Conservation (phyloP, 2,888 invertebrate genomes). For the Zygothrica quintamaculata region DNA sequence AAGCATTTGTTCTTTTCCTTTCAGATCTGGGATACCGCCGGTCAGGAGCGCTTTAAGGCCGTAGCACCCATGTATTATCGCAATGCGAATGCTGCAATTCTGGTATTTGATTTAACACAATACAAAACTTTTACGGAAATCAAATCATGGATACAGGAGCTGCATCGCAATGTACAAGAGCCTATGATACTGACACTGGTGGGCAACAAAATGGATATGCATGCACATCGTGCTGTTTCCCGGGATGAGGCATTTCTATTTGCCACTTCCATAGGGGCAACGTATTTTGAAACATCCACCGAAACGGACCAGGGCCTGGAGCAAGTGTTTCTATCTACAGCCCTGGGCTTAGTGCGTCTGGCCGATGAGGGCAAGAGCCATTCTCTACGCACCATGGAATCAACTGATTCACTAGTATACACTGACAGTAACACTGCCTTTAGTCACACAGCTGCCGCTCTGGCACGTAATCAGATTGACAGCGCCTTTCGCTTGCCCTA, state of each 20-base stretch:
- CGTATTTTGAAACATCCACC: slow-evolving; percentile 94
- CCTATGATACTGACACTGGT: slow-evolving; percentile 92
- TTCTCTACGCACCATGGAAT: slow-evolving; percentile 87
- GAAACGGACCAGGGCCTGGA: slow-evolving; percentile 91
- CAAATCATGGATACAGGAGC: slow-evolving; percentile 93
- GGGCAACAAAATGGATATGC: slow-evolving; percentile 94
- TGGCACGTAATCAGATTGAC: slow-evolving; percentile 55
- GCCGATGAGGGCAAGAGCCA: slow-evolving; percentile 85
- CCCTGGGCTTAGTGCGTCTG: slow-evolving; percentile 87
- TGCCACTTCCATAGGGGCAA: slow-evolving; percentile 92
- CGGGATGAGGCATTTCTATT: slow-evolving; percentile 90
- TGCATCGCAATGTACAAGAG: slow-evolving; percentile 91
- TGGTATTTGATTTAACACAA: slow-evolving; percentile 94
- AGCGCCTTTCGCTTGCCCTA: slow-evolving; percentile 81
- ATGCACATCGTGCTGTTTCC: slow-evolving; percentile 87
- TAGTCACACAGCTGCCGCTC: slow-evolving; percentile 66
- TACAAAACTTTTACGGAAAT: slow-evolving; percentile 90
- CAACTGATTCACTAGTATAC: slow-evolving; percentile 85
- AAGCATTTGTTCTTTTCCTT: slow-evolving; percentile 26
- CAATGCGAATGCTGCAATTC: slow-evolving; percentile 94
- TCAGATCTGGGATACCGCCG: slow-evolving; percentile 85
- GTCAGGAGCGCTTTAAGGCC: slow-evolving; percentile 88
- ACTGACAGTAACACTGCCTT: slow-evolving; percentile 80
- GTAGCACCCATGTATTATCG: slow-evolving; percentile 98
- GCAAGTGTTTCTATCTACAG: slow-evolving; percentile 89